Percentiles rank a stretch among this genome's conserved stretches.
These are phyloP conservation scores for Nannospalax galili DNA, from an alignment of 2,113 vertebrate species.

Conservation along the genomic window DNA sequence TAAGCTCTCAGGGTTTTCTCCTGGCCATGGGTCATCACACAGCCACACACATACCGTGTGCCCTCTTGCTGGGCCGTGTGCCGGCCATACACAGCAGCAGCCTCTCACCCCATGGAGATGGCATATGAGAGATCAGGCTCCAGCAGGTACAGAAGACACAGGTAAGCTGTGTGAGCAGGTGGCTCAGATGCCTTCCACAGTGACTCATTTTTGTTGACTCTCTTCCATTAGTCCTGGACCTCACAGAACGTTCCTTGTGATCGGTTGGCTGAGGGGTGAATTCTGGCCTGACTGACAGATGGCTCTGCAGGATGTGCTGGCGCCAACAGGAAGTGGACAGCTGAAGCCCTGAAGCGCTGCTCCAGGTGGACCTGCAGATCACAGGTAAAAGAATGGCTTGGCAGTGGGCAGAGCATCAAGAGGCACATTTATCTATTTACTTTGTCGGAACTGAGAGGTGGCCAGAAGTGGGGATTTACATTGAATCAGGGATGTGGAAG, in stretches of 20 bases:
- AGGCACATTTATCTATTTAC: background rate
- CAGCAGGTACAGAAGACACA: background rate
- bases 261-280: background rate
- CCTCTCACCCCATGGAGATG: background rate
- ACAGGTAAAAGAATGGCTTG: background rate
- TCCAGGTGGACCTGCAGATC: background rate
- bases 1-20: background rate
- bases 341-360: background rate
- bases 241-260: background rate
- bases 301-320: background rate
- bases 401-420: background rate
- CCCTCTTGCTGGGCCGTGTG: background rate
- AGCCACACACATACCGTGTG: fast-evolving
- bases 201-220: background rate
- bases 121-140: fast-evolving
- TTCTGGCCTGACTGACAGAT: conserved; percentile 1
- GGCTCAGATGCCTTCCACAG: background rate
- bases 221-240: background rate
- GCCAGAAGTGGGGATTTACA: background rate
- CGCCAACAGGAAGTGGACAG: background rate
- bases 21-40: background rate
- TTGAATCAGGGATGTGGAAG: background rate
- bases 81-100: background rate
- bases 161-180: background rate
- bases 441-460: background rate